phyloP scores from a whole-genome alignment of 2,888 invertebrate species.

The Pyrgus malvae region DNA sequence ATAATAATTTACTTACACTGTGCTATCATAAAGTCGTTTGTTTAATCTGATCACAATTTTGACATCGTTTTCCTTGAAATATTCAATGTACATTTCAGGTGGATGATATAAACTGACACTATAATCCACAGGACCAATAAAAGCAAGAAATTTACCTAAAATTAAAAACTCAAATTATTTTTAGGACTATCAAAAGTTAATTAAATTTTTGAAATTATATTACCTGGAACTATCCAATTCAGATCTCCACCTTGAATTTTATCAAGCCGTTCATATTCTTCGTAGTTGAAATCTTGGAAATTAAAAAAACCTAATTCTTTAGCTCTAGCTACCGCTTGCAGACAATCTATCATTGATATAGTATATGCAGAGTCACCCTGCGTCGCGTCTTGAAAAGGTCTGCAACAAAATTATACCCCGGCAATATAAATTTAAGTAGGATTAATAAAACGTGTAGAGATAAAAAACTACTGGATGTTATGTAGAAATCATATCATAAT shows the following conservation, averaged over 20 bases:
- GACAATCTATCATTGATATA: constrained; percentile 84
- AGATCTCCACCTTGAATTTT: constrained; percentile 93
- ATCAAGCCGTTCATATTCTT: constrained; percentile 91
- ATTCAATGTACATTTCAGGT: constrained; percentile 92
- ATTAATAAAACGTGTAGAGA: no score
- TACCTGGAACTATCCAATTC: constrained; percentile 94
- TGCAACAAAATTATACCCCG: constrained; percentile 35
- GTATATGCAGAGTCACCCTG: constrained; percentile 88
- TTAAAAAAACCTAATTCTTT: constrained; percentile 88
- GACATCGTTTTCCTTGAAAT: constrained; percentile 91
- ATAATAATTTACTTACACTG: constrained; percentile 72
- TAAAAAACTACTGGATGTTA: no score
- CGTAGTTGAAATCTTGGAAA: constrained; percentile 90
- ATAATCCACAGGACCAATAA: constrained; percentile 88
- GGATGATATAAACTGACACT: constrained; percentile 82
- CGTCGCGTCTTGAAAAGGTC: constrained; percentile 90
- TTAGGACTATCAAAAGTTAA: constrained; percentile 15
- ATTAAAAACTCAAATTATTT: constrained; percentile 20
- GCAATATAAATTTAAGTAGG: background rate
- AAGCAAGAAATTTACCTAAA: constrained; percentile 88
- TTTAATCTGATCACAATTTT: constrained; percentile 92
- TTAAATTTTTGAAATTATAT: constrained; percentile 49
- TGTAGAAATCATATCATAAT: no score
- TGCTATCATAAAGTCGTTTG: constrained; percentile 89
- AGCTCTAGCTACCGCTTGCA: constrained; percentile 86